Base-by-base conservation (phyloP, 2,888 invertebrate species). In the Trissonchulus sp. region DNA sequence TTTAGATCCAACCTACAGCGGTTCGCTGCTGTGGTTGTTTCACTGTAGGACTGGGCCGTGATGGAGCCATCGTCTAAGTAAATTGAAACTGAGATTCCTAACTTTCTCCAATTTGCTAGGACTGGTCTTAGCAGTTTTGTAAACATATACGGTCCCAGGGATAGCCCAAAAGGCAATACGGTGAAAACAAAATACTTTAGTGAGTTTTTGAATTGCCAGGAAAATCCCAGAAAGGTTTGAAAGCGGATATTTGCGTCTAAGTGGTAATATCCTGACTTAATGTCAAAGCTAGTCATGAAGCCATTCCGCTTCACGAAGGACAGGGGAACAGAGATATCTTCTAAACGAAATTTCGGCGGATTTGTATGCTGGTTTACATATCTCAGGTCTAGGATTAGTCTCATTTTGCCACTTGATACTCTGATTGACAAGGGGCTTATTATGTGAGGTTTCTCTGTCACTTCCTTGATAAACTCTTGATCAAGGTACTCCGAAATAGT, bases 231-330 rank as follows among this genome's bases (percentile, higher is more conserved):
- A 60, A 60, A 60, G 18, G 60, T 60, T 18, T 60, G 60, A 60
- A 18, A 60, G n/a, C 60, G n/a, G 18, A 18, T 18, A 60, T 60
- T n/a, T 18, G n/a, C 60, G n/a, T 60, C 60, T 18, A 60, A n/a
- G n/a, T 60, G 60, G 60, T 60, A 60, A 60, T 60, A 60, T n/a
- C 60, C 60, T 18, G 60, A 60, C n/a, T 60, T 60, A 60, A 60
- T 60, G 60, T 60, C 60, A 60, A 60, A 60, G n/a, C 18, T 18
- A 18, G 60, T n/a, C 60, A 60, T 60, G n/a, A 18, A 60, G n/a
- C 60, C 60, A n/a, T n/a, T n/a, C n/a, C n/a, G 18, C 60, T 18
- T 18, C 18, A 60, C 60, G n/a, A 60, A 60, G 18, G 60, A 60
- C 18, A 60, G 60, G 18, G 60, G 18, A 18, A 60, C 60, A 18